Conservation (phyloP, 2,797 vertebrate species). For the Pygocentrus nattereri region DNA sequence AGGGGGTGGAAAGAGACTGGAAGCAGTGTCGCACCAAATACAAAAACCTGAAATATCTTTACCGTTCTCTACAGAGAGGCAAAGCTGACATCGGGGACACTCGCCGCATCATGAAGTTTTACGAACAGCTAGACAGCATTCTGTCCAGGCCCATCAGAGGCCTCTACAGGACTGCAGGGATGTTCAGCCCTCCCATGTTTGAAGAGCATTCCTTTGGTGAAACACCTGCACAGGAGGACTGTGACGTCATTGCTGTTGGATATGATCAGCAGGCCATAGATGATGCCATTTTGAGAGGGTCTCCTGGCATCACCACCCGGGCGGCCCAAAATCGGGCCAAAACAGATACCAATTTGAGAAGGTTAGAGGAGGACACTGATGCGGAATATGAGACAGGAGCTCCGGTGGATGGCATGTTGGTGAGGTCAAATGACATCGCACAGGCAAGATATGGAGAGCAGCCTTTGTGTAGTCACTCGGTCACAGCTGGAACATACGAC, state of each 20-base stretch:
- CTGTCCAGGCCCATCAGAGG: constrained; percentile 72
- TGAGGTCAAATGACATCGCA: constrained; percentile 36
- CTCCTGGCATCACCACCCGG: constrained; percentile 15
- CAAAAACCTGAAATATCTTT: constrained; percentile 92
- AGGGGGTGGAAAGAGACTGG: constrained; percentile 89
- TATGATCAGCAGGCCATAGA: constrained; percentile 52
- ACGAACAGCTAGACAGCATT: constrained; percentile 86
- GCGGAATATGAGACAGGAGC: constrained; percentile 52
- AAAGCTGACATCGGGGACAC: constrained; percentile 80
- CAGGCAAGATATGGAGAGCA: constrained; percentile 50
- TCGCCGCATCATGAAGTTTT: constrained; percentile 86
- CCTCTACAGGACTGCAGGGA: constrained; percentile 42
- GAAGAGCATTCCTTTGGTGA: constrained; percentile 56
- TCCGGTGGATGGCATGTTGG: constrained; percentile 13
- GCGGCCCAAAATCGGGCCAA: constrained; percentile 53
- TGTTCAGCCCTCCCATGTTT: constrained; percentile 39
- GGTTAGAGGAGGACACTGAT: constrained; percentile 22
- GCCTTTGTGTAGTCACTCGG: constrained; percentile 31
- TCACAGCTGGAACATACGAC: constrained; percentile 31
- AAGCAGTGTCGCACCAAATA: constrained; percentile 91
- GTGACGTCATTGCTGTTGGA: constrained; percentile 25
- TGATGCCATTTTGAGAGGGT: constrained; percentile 39
- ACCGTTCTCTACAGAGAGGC: constrained; percentile 85
- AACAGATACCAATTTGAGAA: constrained; percentile 41
- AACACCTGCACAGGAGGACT: constrained; percentile 27